Base-by-base conservation (phyloP, 1,140 invertebrate genomes). In the Drosophila sproati region DNA sequence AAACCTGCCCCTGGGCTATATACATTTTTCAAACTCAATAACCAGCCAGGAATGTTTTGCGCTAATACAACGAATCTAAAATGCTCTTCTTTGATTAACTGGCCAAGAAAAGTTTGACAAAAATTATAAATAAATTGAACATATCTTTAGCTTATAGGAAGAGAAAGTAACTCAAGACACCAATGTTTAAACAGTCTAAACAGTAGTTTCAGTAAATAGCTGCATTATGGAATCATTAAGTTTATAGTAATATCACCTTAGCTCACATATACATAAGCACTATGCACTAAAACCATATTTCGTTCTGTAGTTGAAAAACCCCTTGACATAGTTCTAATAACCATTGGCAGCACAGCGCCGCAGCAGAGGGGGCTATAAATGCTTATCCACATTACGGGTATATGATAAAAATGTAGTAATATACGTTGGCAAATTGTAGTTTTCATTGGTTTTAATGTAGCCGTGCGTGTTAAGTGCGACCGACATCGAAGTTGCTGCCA, bases 361-460 rank as follows among this genome's bases (percentile, higher is more conserved):
- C 12, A 8, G 6, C 1, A 5, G 60, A 10, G 60, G 20, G 45
- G 57, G 57, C 72, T 37, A 70, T 74, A 56, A 74, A 74, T 47
- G 66, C 54, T 48, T 51, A 73, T 62, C 48, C 64, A 34, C 32
- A 69, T 45, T 68, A 68, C 20, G 45, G 34, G 20, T 52, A 10
- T 73, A 89, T 89, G 72, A 82, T 86, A 86, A 81, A 82, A 82
- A 78, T 71, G 79, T 71, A 85, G 77, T 79, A 78, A 81, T 89
- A 81, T 85, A 75, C 76, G 75, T 64, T 76, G 68, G 80, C 74
- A 78, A 89, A 85, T 89, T 89, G 86, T 89, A 90, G 80, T 89
- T 89, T 89, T 89, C 85, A 89, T 90, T 89, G 85, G 86, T 89
- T 89, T 89, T 89, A 81, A 85, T 90, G 72, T 76, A 61, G 72